Evolutionary conservation across 2,888 invertebrate species (phyloP), one percentile per base, ranked within the genome.

Genomic region (Auanema sp.): DNA sequence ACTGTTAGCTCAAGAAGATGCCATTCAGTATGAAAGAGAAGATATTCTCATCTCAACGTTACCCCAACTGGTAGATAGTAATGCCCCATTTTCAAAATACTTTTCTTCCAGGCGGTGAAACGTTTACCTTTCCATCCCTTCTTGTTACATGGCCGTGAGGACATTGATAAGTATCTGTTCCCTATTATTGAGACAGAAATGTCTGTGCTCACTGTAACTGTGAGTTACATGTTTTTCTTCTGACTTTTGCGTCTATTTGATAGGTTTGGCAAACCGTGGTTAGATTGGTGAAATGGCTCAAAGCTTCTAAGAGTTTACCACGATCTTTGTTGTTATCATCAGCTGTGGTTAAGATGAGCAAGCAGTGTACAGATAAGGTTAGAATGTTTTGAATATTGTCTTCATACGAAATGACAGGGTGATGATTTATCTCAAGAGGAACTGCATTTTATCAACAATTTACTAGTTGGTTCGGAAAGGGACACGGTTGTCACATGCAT

Each of bases 401-500:
- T 42, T 1, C 8, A 40, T 41, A 11, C 10, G 8, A 2, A 23
- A 14, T 40, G n/a, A 42, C 21, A 56, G 62, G 63, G 16, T 18
- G 49, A 23, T 43, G 18, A n/a, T 21, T 41, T 55, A 24, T 55
- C 63, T 14, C 41, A 41, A 11, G 58, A 56, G 33, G 70, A 70
- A 14, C 50, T 56, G 2, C 33, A 44, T 11, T 44, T 63, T 14
- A 67, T 70, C n/a, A 49, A 23, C 18, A 47, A 54, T n/a, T 53
- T 70, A n/a, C 64, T 70, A 14, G 50, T 52, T 11, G 50, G 62
- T 10, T 54, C 56, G 1, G 47, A 58, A 1, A 55, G 68, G 1
- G 41, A 51, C 1, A 55, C 55, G 14, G 72, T 72, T 18, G 53
- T 70, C 33, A 59, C 62, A n/a, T 69, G 69, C 5, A 66, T 72